Evolutionary conservation across 2,888 invertebrate genomes (phyloP).

Genomic region (Eilema caniola): DNA sequence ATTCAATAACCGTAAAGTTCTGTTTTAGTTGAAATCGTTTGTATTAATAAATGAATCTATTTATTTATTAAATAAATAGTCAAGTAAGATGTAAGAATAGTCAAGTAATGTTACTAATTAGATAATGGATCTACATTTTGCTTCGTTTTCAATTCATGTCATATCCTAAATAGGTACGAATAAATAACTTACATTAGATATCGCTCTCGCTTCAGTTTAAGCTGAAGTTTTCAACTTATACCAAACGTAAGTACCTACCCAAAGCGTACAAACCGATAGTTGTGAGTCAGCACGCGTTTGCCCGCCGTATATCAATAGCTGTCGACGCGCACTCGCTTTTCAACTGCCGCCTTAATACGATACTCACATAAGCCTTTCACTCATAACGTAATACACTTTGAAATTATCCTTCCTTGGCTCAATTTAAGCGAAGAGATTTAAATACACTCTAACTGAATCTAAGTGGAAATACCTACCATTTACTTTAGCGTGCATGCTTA

Average conservation of each 20-base stretch:
- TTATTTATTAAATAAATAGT: too few species aligned
- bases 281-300: constrained; percentile 82
- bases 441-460: neutral
- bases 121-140: too few species aligned
- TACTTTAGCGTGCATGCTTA: neutral
- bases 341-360: constrained; percentile 61
- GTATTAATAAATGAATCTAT: too few species aligned
- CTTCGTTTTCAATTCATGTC: too few species aligned
- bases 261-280: constrained; percentile 68
- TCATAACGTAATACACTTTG: constrained; percentile 32
- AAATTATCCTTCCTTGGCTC: constrained; percentile 15
- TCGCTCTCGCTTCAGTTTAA: constrained; percentile 16
- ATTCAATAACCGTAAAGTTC: too few species aligned
- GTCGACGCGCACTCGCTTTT: constrained; percentile 76
- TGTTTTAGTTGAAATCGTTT: too few species aligned
- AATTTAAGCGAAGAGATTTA: neutral
- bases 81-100: too few species aligned
- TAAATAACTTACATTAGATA: neutral
- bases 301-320: constrained; percentile 83
- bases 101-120: too few species aligned
- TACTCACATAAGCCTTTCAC: constrained; percentile 28
- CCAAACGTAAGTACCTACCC: constrained; percentile 51
- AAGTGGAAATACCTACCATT: neutral
- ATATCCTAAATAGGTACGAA: too few species aligned
- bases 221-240: constrained; percentile 42